Evolutionary conservation across 35 echinoderm and acorn worm species (phyloP).

Genomic region (Antedon bifida): DNA sequence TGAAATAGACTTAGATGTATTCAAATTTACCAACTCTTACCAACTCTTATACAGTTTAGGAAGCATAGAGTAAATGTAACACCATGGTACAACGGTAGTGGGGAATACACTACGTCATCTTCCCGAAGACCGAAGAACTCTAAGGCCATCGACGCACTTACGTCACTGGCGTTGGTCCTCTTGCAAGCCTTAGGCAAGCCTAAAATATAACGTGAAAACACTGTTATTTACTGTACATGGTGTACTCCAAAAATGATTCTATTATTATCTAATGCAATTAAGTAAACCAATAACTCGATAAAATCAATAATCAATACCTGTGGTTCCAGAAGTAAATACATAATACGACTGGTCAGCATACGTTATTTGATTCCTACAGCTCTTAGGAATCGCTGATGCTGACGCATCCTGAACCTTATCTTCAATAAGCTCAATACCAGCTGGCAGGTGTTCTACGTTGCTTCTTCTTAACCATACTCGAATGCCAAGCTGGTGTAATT

Average conservation of each 20-base stretch:
- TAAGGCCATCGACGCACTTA: background rate
- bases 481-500: constrained; percentile 40
- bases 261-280: background rate
- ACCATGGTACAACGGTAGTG: constrained; percentile 63
- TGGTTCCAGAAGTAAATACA: background rate
- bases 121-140: constrained; percentile 10
- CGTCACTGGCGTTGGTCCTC: background rate
- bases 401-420: background rate
- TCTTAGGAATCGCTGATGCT: constrained; percentile 8
- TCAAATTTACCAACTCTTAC: background rate
- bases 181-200: background rate
- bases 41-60: background rate
- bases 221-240: background rate
- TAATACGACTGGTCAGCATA: background rate
- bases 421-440: constrained; percentile 2
- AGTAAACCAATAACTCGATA: too few species aligned
- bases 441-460: constrained; percentile 2
- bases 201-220: background rate
- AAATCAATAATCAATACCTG: background rate
- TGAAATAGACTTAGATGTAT: too few species aligned
- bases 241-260: too few species aligned
- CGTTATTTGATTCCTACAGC: constrained; percentile 6
- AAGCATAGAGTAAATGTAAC: constrained; percentile 30
- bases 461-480: constrained; percentile 26
- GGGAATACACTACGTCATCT: constrained; percentile 56